A percentile compares a stretch with the other conserved stretches of the same genome.
Conservation (phyloP, 2,797 vertebrate species). For the Trematocara caparti region DNA sequence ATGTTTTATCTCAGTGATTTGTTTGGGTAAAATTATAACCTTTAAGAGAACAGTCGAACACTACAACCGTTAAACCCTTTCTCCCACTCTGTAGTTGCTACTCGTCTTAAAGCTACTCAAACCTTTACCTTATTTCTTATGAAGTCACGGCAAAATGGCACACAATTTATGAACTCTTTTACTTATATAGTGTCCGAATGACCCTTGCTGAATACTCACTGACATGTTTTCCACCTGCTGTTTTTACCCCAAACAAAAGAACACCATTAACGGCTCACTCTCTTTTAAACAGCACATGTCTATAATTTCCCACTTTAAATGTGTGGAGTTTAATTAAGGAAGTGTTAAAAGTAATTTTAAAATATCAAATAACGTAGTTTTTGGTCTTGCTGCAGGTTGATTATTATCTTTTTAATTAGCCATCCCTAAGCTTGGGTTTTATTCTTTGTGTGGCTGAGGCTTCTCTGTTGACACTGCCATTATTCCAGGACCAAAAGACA, state of each 20-base stretch:
- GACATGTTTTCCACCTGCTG: background rate
- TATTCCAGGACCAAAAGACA: background rate
- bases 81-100: background rate
- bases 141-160: background rate
- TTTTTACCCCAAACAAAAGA: slow-evolving; percentile 43
- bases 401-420: background rate
- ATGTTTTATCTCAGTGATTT: background rate
- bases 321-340: background rate
- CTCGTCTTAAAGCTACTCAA: background rate
- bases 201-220: background rate
- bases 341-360: background rate
- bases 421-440: background rate
- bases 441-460: background rate
- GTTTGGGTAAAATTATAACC: background rate
- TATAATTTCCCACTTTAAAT: background rate
- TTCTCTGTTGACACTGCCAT: slow-evolving; percentile 22
- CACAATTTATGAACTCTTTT: background rate
- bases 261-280: background rate
- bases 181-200: background rate
- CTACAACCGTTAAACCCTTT: background rate
- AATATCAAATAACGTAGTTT: background rate
- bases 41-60: background rate
- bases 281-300: background rate
- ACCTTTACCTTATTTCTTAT: background rate
- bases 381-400: background rate